These are phyloP conservation scores for Coregonus suidteri DNA, from an alignment of 2,797 vertebrate species.

Conservation along the genomic window DNA sequence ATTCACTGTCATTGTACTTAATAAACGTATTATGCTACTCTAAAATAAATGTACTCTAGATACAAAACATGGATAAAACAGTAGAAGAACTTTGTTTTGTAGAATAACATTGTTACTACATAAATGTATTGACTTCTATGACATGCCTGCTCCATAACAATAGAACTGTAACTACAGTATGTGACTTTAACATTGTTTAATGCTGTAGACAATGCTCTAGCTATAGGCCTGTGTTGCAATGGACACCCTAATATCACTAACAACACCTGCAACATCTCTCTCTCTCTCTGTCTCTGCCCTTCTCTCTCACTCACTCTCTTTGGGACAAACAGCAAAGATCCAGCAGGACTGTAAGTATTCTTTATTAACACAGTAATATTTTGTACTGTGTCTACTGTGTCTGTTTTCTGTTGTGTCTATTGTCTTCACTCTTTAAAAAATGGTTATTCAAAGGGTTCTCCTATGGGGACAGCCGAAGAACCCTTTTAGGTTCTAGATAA, in stretches of 20 bases:
- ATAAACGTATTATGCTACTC: too few species aligned
- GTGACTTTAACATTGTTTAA: not conserved
- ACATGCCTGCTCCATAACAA: not conserved
- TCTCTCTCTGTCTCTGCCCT: conserved; percentile 25
- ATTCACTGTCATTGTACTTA: not conserved
- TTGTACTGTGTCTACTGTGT: too few species aligned
- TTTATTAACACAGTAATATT: conserved; percentile 2
- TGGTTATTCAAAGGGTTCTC: too few species aligned
- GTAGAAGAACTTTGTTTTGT: not conserved
- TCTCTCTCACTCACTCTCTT: conserved; percentile 49
- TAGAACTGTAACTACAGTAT: not conserved
- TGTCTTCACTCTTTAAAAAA: too few species aligned
- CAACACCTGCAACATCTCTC: conserved; percentile 23
- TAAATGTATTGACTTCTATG: not conserved
- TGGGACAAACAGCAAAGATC: conserved; percentile 94
- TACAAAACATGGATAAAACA: not conserved
- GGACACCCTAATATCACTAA: conserved; percentile 60
- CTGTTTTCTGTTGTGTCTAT: too few species aligned
- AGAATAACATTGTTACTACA: not conserved
- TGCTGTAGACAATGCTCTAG: not conserved
- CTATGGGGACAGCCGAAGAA: too few species aligned
- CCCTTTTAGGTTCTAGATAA: too few species aligned
- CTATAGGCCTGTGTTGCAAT: not conserved
- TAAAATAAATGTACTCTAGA: conserved; percentile 18
- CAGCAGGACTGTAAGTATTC: conserved; percentile 90